Evolutionary conservation across 2,888 invertebrate genomes (phyloP).

Genomic region (Harmothoe impar): DNA sequence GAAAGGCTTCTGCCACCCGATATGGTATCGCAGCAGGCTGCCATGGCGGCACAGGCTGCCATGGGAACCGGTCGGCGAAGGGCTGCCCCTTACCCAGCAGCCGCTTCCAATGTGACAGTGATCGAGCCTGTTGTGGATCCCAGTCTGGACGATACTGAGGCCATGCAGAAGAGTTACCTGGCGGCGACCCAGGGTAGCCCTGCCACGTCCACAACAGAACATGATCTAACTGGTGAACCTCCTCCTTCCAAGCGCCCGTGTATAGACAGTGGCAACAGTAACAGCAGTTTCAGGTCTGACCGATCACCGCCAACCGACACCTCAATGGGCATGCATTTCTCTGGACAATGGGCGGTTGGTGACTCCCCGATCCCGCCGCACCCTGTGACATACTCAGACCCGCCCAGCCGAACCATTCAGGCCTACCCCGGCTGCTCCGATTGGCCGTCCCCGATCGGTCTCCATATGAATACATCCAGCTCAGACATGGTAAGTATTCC

Average conservation of each 20-base stretch:
- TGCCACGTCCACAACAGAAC: not conserved
- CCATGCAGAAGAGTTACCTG: conserved; percentile 37
- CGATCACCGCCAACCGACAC: not conserved
- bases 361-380: not conserved
- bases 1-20: not conserved
- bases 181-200: not conserved
- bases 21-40: not conserved
- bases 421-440: conserved; percentile 12
- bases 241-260: not conserved
- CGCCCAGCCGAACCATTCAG: not conserved
- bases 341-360: conserved; percentile 7
- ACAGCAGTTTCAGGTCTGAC: conserved; percentile 26
- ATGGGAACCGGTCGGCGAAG: not conserved
- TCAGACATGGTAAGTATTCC: not conserved
- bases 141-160: conserved; percentile 32
- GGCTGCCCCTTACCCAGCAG: not conserved
- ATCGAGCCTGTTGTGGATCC: conserved; percentile 1
- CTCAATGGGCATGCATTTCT: not conserved
- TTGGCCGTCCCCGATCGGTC: not conserved
- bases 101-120: not conserved
- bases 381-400: conserved; percentile 33
- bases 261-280: conserved; percentile 23
- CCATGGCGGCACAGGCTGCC: conserved; percentile 1
- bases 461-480: not conserved
- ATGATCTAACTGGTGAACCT: not conserved